Evolutionary conservation across 2,113 vertebrate species (phyloP), one percentile per base, ranked within the genome.

Genomic region (Percopsis transmontana): DNA sequence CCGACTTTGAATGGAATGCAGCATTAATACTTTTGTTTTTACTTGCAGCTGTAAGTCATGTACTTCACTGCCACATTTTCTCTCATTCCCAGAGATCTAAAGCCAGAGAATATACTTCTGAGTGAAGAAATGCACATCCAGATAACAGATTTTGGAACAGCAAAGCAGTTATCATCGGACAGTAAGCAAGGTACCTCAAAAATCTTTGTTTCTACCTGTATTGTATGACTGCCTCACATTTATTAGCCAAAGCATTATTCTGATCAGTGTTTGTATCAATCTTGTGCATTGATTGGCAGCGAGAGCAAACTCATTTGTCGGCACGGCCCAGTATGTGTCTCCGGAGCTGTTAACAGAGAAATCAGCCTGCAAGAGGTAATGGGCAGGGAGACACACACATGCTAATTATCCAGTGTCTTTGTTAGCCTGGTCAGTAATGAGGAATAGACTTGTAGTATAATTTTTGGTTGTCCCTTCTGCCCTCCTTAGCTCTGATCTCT

Each of bases 101-200:
- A 99, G 81, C 97, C 97, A 65, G 97, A 99, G 87, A 99, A 99
- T 87, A 98, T 99, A 92, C 91, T 99, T 83, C 90, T 99, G 88
- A 98, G 94, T 70, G 97, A 98, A 91, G 96, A 99, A 19, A 99
- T 99, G 97, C 97, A 99, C 88, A 96, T 99, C 89, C 97, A 98
- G 85, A 99, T 99, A 88, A 99, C 97, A 85, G 97, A 99, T 88
- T 99, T 99, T 50, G 97, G 97, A 81, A 99, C 97, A 64, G 97
- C 97, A 54, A 99, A 99, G 91, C 94, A 98, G 72, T 88, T 99
- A 79, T 94, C 97, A 21, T 96, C 97, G 52, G 97, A 99, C 66
- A 98, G 93, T 83, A 97, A 94, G 79, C 97, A 98, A 95, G 97
- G 97, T 93, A 87, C 53, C 50, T 56, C 1, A 5, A 41, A 42